Percentiles rank a stretch among this genome's conserved stretches.
phyloP scores from a whole-genome alignment of 2,113 vertebrate species.

The Ptilorrhoa leucosticta region DNA sequence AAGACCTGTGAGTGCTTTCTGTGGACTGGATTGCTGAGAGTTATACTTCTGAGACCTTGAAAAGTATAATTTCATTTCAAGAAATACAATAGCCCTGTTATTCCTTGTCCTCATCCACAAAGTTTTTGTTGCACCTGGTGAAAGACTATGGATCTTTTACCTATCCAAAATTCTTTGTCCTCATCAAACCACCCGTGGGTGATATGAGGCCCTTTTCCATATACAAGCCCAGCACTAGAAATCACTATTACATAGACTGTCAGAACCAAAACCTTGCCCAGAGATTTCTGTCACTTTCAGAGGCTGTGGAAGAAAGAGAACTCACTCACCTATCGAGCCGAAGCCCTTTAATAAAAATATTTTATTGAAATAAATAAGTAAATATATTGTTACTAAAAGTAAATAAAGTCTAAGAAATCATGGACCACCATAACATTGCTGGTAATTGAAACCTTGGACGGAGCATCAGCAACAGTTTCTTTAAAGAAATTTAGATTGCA shows the following conservation, averaged over 20 bases:
- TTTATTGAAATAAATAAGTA: neutral
- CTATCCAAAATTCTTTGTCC: neutral
- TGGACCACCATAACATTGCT: neutral
- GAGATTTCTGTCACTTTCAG: neutral
- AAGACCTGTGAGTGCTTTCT: neutral
- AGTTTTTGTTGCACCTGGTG: neutral
- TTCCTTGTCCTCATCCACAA: neutral
- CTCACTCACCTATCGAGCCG: neutral
- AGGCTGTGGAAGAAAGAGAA: neutral
- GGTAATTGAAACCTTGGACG: neutral
- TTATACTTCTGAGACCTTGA: neutral
- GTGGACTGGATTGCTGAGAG: neutral
- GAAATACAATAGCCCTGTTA: neutral
- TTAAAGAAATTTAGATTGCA: neutral
- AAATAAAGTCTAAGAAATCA: neutral
- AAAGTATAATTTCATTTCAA: neutral
- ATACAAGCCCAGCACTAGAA: neutral
- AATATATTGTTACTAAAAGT: neutral
- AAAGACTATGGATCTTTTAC: neutral
- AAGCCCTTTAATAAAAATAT: neutral
- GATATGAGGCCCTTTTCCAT: neutral
- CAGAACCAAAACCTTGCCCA: neutral
- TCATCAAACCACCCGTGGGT: neutral
- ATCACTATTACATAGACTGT: neutral
- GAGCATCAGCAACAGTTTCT: neutral